phyloP scores from a whole-genome alignment of 2,888 invertebrate species.

The Ornithoptera priamus region DNA sequence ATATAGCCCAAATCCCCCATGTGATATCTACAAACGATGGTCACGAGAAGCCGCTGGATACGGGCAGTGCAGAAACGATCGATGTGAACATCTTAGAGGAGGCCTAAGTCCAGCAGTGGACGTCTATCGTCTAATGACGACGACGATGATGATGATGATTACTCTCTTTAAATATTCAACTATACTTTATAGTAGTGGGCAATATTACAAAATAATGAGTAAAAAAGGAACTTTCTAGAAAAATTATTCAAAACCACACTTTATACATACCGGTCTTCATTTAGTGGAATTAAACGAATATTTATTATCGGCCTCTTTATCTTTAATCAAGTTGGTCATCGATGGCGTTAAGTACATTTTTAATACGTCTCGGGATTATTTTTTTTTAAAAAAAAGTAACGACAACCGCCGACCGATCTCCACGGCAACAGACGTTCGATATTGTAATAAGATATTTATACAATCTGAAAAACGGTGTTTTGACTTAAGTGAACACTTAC shows the following conservation, averaged over 20 bases:
- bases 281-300: slow-evolving; percentile 22
- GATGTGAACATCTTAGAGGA: no score
- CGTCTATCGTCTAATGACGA: no score
- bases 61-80: no score
- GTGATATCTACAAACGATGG: no score
- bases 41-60: no score
- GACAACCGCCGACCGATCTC: slow-evolving; percentile 16
- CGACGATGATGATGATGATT: no score
- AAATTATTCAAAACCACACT: slow-evolving; percentile 12
- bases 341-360: slow-evolving; percentile 34
- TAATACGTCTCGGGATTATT: slow-evolving; percentile 29
- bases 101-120: no score
- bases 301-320: slow-evolving; percentile 26
- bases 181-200: no score
- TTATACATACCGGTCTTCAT: slow-evolving; percentile 14
- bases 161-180: no score
- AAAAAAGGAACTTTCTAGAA: slow-evolving; percentile 7
- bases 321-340: slow-evolving; percentile 27
- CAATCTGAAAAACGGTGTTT: neutral
- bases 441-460: neutral
- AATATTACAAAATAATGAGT: neutral
- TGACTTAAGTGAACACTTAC: neutral
- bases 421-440: slow-evolving; percentile 15
- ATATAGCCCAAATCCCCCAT: no score
- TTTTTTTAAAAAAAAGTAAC: slow-evolving; percentile 32